A percentile compares a stretch with the other conserved stretches of the same genome.
These are phyloP conservation scores for Agrochola lota DNA, from an alignment of 2,888 invertebrate species.

Conservation along the genomic window DNA sequence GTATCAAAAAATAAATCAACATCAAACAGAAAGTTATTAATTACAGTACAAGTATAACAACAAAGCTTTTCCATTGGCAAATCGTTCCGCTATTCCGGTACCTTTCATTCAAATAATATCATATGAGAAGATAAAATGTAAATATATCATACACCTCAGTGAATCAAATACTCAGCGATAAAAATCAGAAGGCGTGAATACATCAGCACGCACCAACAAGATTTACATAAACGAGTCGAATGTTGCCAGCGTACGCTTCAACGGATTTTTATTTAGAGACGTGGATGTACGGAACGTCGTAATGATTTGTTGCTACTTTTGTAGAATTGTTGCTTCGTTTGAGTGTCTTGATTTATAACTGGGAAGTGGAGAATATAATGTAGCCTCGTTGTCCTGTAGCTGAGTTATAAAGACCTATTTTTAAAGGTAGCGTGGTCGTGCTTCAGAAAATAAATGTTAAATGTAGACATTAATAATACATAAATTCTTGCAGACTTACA, in stretches of 20 bases:
- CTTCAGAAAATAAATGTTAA: conserved; percentile 34
- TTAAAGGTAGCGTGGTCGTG: conserved; percentile 10
- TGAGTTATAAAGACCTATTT: conserved; percentile 24
- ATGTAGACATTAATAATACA: conserved; percentile 38
- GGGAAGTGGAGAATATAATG: conserved; percentile 45
- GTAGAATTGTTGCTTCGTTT: conserved; percentile 59
- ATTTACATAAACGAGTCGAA: conserved; percentile 75
- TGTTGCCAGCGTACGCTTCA: conserved; percentile 64
- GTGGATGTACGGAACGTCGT: conserved; percentile 55
- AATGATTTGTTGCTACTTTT: conserved; percentile 63
- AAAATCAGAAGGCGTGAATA: conserved; percentile 80
- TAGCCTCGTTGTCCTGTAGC: conserved; percentile 38
- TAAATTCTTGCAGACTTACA: conserved; percentile 30
- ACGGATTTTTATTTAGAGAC: conserved; percentile 63
- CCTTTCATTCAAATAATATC: conserved; percentile 68
- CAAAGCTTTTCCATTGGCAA: conserved; percentile 53
- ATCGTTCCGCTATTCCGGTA: conserved; percentile 62
- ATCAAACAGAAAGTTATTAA: conserved; percentile 33
- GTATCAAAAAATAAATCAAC: conserved; percentile 25
- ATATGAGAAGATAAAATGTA: conserved; percentile 69
- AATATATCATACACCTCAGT: conserved; percentile 78
- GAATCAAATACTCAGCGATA: conserved; percentile 74
- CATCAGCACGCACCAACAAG: conserved; percentile 75
- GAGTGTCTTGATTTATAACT: conserved; percentile 54
- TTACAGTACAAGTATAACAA: conserved; percentile 26